Conservation (phyloP, 30 jellyfish, hydroid and myxozoan genomes). For the Euphysa ruthae region DNA sequence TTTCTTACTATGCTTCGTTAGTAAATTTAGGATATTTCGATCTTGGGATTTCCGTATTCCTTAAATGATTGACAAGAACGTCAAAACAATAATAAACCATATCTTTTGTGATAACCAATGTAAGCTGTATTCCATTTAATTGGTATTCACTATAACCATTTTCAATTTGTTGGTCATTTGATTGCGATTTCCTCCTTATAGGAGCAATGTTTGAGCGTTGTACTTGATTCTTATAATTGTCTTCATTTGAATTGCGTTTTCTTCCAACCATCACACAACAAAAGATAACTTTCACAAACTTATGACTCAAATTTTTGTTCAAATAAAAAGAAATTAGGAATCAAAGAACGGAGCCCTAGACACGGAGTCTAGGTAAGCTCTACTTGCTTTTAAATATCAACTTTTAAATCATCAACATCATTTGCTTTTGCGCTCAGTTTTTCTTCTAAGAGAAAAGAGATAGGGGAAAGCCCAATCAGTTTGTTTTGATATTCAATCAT, state of each 20-base stretch:
- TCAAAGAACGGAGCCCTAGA: no score
- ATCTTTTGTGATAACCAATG: conserved; percentile 46
- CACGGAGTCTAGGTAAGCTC: no score
- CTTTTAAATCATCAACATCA: no score
- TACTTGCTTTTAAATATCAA: no score
- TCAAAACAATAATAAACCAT: conserved; percentile 90
- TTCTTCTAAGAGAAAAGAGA: no score
- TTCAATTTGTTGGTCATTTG: neutral
- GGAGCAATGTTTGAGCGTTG: neutral
- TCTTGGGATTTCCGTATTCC: conserved; percentile 53
- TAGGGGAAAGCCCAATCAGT: no score
- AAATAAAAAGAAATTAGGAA: no score
- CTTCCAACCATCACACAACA: conserved; percentile 16
- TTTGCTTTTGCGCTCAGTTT: no score
- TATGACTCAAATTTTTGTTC: no score
- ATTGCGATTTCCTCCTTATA: conserved; percentile 11
- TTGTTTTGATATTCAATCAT: no score
- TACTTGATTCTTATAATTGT: conserved; percentile 10
- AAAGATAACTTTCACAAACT: no score
- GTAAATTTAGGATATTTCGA: conserved; percentile 57
- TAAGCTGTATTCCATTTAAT: conserved; percentile 33
- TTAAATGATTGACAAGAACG: conserved; percentile 65
- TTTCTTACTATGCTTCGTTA: conserved; percentile 89
- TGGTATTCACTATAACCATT: neutral
- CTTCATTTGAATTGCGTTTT: conserved; percentile 23